Evolutionary conservation across 2,113 vertebrate genomes (phyloP).

Genomic region (Semicossyphus pulcher): DNA sequence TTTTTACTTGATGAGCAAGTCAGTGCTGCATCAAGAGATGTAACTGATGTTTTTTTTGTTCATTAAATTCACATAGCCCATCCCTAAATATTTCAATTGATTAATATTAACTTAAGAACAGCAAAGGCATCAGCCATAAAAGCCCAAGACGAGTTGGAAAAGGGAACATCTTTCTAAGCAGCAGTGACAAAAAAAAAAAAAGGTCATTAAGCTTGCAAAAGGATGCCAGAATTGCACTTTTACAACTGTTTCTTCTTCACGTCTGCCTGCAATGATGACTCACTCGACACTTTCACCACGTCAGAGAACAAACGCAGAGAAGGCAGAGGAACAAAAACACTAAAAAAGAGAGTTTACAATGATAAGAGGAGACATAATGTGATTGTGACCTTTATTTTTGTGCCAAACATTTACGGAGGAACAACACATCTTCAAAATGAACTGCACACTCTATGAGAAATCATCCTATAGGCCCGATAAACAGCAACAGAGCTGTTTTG

Average conservation of each 20-base stretch:
- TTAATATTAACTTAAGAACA: not conserved
- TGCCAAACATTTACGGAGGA: slow-evolving; percentile 76
- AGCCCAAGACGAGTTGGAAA: too few species aligned
- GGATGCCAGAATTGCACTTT: not conserved
- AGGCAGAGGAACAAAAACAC: not conserved
- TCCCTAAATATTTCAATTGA: not conserved
- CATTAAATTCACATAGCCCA: not conserved
- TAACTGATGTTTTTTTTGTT: not conserved
- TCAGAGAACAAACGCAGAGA: not conserved
- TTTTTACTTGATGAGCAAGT: not conserved
- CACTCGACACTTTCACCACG: not conserved
- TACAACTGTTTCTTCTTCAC: not conserved
- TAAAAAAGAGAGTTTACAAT: slow-evolving; percentile 19
- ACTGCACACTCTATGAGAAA: slow-evolving; percentile 55
- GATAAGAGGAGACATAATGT: slow-evolving; percentile 45
- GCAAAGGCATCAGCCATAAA: not conserved
- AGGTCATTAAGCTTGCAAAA: not conserved
- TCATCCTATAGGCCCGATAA: slow-evolving; percentile 38
- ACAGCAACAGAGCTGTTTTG: slow-evolving; percentile 43
- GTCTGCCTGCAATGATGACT: not conserved
- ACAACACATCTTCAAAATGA: slow-evolving; percentile 73
- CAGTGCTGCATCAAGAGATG: not conserved
- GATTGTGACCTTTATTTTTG: slow-evolving; percentile 79
- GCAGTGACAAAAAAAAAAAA: not conserved
- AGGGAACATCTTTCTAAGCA: not conserved